phyloP scores from a whole-genome alignment of 2,888 invertebrate species.

The Ceraclea dissimilis region DNA sequence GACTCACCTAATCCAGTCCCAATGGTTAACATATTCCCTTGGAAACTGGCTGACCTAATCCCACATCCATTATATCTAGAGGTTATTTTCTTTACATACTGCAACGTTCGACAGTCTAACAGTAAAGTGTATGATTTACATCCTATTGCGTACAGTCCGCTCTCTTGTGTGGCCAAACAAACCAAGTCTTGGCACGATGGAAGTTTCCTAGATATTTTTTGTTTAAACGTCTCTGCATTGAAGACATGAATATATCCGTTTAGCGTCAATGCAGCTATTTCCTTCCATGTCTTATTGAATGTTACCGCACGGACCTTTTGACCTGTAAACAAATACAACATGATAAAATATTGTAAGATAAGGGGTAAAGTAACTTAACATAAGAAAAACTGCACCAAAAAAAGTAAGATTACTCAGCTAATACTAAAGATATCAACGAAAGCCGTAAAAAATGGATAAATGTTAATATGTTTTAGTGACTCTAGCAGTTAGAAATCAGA shows the following conservation, averaged over 20 bases:
- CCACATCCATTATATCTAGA: conserved; percentile 88
- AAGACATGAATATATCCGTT: conserved; percentile 94
- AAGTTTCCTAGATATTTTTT: conserved; percentile 78
- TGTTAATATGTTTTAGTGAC: too few relatives aligned
- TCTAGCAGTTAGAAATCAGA: too few relatives aligned
- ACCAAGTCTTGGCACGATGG: conserved; percentile 90
- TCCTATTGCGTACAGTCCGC: conserved; percentile 87
- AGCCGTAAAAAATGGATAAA: neutral
- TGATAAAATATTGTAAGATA: too few relatives aligned
- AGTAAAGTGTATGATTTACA: conserved; percentile 88
- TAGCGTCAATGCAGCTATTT: conserved; percentile 83
- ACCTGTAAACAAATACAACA: conserved; percentile 38
- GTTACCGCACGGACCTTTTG: conserved; percentile 73
- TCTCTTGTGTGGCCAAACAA: conserved; percentile 79
- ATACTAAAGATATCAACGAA: too few relatives aligned
- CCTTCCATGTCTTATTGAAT: conserved; percentile 77
- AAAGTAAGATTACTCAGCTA: too few relatives aligned
- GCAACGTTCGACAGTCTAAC: conserved; percentile 81
- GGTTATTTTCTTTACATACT: conserved; percentile 70
- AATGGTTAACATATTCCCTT: conserved; percentile 57
- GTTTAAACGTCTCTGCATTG: conserved; percentile 81
- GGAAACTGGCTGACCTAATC: conserved; percentile 85
- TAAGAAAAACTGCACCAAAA: too few relatives aligned
- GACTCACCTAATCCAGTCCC: conserved; percentile 12
- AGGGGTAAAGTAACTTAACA: too few relatives aligned